These are phyloP conservation scores for Collichthys lucidus DNA, from an alignment of 2,113 vertebrate species.

Conservation along the genomic window DNA sequence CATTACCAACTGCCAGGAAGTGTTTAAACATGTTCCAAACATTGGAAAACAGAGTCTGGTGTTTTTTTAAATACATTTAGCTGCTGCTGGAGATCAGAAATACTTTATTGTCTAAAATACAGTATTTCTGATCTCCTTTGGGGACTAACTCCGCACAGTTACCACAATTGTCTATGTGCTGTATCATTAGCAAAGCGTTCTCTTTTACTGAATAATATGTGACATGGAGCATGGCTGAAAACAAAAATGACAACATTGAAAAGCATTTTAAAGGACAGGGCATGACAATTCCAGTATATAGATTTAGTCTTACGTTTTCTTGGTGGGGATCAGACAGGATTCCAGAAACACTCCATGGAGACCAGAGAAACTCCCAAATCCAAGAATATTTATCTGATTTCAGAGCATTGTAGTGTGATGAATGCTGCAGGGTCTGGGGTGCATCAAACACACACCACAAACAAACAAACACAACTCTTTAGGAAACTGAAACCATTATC, in stretches of 20 bases:
- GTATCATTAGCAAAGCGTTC: not conserved
- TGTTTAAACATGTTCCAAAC: slow-evolving; percentile 6
- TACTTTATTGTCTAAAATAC: too few species aligned
- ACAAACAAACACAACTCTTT: too few species aligned
- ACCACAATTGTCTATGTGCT: not conserved
- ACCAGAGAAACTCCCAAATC: slow-evolving; percentile 14
- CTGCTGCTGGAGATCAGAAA: not conserved
- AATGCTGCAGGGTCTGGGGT: not conserved
- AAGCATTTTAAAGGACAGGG: not conserved
- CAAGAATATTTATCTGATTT: slow-evolving; percentile 3
- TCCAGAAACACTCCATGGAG: not conserved
- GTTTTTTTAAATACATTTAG: slow-evolving; percentile 4
- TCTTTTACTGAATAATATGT: not conserved
- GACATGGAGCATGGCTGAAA: not conserved
- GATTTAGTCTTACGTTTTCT: not conserved
- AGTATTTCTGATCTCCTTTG: too few species aligned
- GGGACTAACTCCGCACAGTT: not conserved
- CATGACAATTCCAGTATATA: not conserved
- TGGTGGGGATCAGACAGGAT: not conserved
- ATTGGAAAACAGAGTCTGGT: not conserved
- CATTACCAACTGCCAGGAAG: slow-evolving; percentile 37
- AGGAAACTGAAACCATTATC: slow-evolving; percentile 13
- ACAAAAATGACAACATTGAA: slow-evolving; percentile 5
- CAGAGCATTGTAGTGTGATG: not conserved
- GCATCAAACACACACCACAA: slow-evolving; percentile 4